A percentile compares a stretch with the other conserved stretches of the same genome.
These are phyloP conservation scores for Microctenopoma lineatum DNA, from an alignment of 2,797 vertebrate genomes.

Conservation along the genomic window DNA sequence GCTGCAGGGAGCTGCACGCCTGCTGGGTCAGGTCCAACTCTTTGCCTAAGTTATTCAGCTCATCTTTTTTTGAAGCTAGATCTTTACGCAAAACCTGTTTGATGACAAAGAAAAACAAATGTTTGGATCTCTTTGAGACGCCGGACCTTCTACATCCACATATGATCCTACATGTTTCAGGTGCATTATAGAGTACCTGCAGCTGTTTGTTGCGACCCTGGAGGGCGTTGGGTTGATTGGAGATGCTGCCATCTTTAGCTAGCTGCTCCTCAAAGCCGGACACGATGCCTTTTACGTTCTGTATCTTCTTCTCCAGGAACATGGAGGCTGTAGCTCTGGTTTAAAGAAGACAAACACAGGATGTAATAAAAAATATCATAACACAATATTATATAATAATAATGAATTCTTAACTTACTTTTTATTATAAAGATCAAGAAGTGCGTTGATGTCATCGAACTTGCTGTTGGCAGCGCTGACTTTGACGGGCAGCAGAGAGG, in stretches of 20 bases:
- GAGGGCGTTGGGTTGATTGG: constrained; percentile 79
- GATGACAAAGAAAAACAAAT: neutral
- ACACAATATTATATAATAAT: too few species aligned
- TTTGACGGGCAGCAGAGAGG: constrained; percentile 84
- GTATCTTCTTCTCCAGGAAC: constrained; percentile 89
- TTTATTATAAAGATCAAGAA: constrained; percentile 86
- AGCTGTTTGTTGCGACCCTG: constrained; percentile 81
- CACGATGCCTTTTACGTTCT: constrained; percentile 82
- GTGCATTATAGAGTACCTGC: constrained; percentile 79
- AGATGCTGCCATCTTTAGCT: constrained; percentile 81
- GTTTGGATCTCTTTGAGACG: neutral
- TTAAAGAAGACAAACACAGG: neutral
- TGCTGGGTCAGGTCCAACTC: constrained; percentile 87
- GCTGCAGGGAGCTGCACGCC: constrained; percentile 85
- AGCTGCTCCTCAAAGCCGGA: constrained; percentile 87
- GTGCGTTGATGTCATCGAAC: constrained; percentile 81
- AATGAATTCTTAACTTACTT: constrained; percentile 81
- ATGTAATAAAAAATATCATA: neutral
- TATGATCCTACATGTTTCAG: neutral
- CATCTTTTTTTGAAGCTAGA: constrained; percentile 81
- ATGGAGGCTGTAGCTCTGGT: constrained; percentile 87
- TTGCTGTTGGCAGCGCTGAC: constrained; percentile 86
- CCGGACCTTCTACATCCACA: neutral
- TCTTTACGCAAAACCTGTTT: constrained; percentile 81
- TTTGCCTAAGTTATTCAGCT: constrained; percentile 86